phyloP scores from a whole-genome alignment of 37 sponge, comb jelly and placozoan genomes.

The Dysidea cf. avara region DNA sequence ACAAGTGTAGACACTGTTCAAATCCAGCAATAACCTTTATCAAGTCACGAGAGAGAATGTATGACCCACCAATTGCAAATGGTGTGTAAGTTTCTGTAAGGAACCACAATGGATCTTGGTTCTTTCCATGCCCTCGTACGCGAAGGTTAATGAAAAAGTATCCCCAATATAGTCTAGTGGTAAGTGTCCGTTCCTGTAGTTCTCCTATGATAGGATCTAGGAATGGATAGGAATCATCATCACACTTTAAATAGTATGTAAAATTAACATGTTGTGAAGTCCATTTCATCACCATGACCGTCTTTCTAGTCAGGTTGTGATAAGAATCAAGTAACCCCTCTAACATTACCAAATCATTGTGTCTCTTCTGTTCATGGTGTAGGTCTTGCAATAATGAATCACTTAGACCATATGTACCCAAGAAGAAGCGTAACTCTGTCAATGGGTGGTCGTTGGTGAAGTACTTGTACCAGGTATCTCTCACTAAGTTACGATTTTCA shows the following conservation, averaged over 20 bases:
- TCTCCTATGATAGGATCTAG: conserved; percentile 43
- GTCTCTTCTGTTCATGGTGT: conserved; percentile 16
- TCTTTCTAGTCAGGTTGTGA: conserved; percentile 68
- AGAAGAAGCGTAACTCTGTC: conserved; percentile 54
- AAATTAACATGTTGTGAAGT: conserved; percentile 32
- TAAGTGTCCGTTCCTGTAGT: conserved; percentile 12
- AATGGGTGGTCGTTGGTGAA: neutral
- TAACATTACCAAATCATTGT: conserved; percentile 66
- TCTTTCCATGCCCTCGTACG: conserved; percentile 67
- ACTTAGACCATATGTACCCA: conserved; percentile 47
- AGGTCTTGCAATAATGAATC: neutral
- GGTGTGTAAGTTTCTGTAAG: conserved; percentile 83
- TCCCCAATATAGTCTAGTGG: conserved; percentile 85
- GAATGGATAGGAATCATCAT: conserved; percentile 79
- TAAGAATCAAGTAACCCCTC: conserved; percentile 60
- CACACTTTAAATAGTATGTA: conserved; percentile 73
- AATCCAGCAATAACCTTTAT: conserved; percentile 42
- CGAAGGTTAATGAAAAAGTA: conserved; percentile 75
- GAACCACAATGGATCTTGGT: conserved; percentile 75
- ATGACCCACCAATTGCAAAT: conserved; percentile 87
- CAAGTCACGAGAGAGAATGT: conserved; percentile 66
- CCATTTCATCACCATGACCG: conserved; percentile 48
- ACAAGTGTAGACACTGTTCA: conserved; percentile 46
- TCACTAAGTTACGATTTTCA: conserved; percentile 51
- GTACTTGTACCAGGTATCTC: conserved; percentile 81